These are phyloP conservation scores for Tanytarsus gracilentus DNA, from an alignment of 2,888 invertebrate species.

Conservation along the genomic window DNA sequence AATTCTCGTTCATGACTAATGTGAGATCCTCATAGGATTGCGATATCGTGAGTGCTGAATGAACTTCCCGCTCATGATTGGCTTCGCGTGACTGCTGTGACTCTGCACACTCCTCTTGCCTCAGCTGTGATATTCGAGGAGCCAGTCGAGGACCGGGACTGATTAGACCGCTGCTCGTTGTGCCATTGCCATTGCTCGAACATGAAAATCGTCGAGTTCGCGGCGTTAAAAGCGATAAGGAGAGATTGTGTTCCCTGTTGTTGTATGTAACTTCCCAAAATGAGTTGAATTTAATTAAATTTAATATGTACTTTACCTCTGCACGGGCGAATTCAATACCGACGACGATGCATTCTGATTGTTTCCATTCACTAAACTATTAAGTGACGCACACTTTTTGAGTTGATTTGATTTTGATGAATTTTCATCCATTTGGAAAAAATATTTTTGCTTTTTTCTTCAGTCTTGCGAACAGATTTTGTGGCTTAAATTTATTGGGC, in stretches of 20 bases:
- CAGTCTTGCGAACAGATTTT: too few relatives aligned
- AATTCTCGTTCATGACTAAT: slow-evolving; percentile 52
- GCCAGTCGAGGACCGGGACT: slow-evolving; percentile 53
- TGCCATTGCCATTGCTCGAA: slow-evolving; percentile 3
- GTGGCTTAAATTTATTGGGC: too few relatives aligned
- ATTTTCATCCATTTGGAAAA: slow-evolving; percentile 4
- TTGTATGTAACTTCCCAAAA: background rate
- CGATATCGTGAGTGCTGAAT: slow-evolving; percentile 87
- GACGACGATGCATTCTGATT: slow-evolving; percentile 1
- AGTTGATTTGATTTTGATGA: background rate
- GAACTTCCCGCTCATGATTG: slow-evolving; percentile 84
- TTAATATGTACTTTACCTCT: background rate
- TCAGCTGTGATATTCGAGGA: slow-evolving; percentile 77
- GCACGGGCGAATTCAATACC: background rate
- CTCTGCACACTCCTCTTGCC: slow-evolving; percentile 82
- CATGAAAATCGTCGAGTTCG: slow-evolving; percentile 25
- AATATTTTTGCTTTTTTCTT: background rate
- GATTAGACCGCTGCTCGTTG: background rate
- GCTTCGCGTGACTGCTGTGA: slow-evolving; percentile 73
- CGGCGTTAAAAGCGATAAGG: slow-evolving; percentile 17
- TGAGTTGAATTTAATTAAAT: background rate
- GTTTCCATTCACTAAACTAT: slow-evolving; percentile 10
- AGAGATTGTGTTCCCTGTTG: slow-evolving; percentile 17
- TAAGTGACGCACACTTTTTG: slow-evolving; percentile 22
- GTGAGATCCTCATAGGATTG: slow-evolving; percentile 90